Evolutionary conservation across 64 coral and sea anemone genomes (phyloP), one percentile per base, ranked within the genome.

Genomic region (Platygyra sinensis): DNA sequence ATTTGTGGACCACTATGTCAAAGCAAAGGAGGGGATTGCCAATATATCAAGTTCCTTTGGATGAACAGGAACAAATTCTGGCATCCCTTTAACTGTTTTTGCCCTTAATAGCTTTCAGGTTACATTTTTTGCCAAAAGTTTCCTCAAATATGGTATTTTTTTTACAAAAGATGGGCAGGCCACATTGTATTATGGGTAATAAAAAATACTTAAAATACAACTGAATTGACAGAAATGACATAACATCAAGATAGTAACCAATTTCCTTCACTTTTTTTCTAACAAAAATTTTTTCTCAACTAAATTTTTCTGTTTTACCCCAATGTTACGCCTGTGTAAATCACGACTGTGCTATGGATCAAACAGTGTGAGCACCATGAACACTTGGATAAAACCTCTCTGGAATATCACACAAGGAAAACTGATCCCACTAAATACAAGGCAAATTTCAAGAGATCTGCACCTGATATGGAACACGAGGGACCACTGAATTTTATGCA

Each of bases 11-110:
- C 52, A 10, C 69, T 88, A 4, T 19, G 31, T 76, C 86, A 88
- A 54, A 73, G 29, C 18, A 29, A 88, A 88, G 46, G 13, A 61
- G 69, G 25, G 28, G 72, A 76, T 76, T 39, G 49, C 54, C 59
- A 75, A 88, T 76, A 57, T 87, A 52, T 87, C 86, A 62, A 76
- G 86, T 87, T 87, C 86, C 86, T 19, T 87, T 87, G 86, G 72
- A 87, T 59, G 86, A n/a, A n/a, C n/a, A n/a, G n/a, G n/a, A n/a
- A n/a, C n/a, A n/a, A n/a, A n/a, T n/a, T n/a, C n/a, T n/a, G 30
- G 38, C 72, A 87, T 75, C 54, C 60, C 74, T 36, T 76, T 75
- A 57, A 30, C 74, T 87, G 49, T 76, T 60, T 87, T 76, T 65
- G 18, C 3, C 18, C 63, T 5, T 52, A 24, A 50, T 46, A 69